Base-by-base conservation (phyloP, 2,113 vertebrate genomes). In the Aegypius monachus region DNA sequence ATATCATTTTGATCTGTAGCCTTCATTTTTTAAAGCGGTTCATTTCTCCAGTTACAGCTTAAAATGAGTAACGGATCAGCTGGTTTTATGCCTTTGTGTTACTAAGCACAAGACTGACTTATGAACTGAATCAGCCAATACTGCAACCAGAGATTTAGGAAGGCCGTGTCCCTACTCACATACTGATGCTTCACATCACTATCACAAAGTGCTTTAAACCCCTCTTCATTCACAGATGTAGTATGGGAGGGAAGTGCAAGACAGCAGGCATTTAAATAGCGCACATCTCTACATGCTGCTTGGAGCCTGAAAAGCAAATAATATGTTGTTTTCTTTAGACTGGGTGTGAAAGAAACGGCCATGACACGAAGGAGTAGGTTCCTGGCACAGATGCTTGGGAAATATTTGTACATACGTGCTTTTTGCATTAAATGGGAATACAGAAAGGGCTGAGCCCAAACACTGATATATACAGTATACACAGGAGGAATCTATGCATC, bases 1-100 rank as follows among this genome's bases (percentile, higher is more conserved):
- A 75, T 22, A 80, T 62, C 31, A 22, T 71, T 83, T 72, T 81
- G 93, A 92, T 92, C 58, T 87, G 67, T 58, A 67, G 88, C 50
- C 68, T 90, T 53, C n/a, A 17, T 74, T 82, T 74, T 31, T 52
- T 21, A 21, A 66, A 87, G 55, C 1, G 5, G 16, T 48, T 63
- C 73, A 5, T 79, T 82, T 61, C 67, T 62, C 67, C 72, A 34
- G 45, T 67, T 43, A 42, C 67, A 26, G 88, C 81, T 83, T 61
- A 38, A 43, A 43, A 36, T 38, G 78, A 90, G 72, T 52, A 40
- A 90, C 40, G 78, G 68, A 22, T 62, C 48, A 42, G 50, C 62
- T 61, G 90, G 18, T 31, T 93, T 71, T n/a, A 27, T 38, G 48
- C n/a, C 91, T 65, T n/a, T 7, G 55, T 23, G n/a, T 47, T 66